Percentiles rank a stretch among this genome's conserved stretches.
Conservation (phyloP, 2,888 invertebrate genomes). For the Zygothrica quintamaculata region DNA sequence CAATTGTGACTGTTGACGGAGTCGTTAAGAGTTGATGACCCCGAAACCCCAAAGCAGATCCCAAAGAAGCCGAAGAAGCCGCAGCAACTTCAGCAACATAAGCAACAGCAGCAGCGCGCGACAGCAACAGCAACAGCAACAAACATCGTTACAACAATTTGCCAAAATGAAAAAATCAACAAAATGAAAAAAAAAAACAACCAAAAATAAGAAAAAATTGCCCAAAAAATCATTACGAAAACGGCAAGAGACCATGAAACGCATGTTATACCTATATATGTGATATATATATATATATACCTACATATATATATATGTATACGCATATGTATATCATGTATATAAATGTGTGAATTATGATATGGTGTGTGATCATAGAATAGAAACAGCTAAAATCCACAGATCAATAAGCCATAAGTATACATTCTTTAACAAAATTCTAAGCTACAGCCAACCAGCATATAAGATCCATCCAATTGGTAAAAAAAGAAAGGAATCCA, state of each 20-base stretch:
- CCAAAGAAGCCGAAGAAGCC: slow-evolving; percentile 45
- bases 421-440: too few species aligned
- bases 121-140: slow-evolving; percentile 26
- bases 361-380: not conserved
- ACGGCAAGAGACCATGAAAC: slow-evolving; percentile 39
- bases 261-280: slow-evolving; percentile 12
- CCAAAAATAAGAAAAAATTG: slow-evolving; percentile 30
- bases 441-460: too few species aligned
- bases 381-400: slow-evolving; percentile 18
- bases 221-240: slow-evolving; percentile 44
- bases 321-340: not conserved
- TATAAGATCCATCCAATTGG: too few species aligned
- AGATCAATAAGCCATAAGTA: too few species aligned
- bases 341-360: not conserved
- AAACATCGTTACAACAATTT: slow-evolving; percentile 35
- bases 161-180: slow-evolving; percentile 24
- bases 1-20: slow-evolving; percentile 32
- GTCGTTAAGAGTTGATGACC: slow-evolving; percentile 61
- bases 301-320: not conserved
- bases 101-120: not conserved
- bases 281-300: not conserved
- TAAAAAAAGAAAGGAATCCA: too few species aligned
- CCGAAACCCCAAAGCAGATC: slow-evolving; percentile 64
- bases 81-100: slow-evolving; percentile 34
- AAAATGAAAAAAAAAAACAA: slow-evolving; percentile 6